Percentiles rank a stretch among this genome's conserved stretches.
These are phyloP conservation scores for Siniperca undulata DNA, from an alignment of 2,797 vertebrate genomes.

Conservation along the genomic window DNA sequence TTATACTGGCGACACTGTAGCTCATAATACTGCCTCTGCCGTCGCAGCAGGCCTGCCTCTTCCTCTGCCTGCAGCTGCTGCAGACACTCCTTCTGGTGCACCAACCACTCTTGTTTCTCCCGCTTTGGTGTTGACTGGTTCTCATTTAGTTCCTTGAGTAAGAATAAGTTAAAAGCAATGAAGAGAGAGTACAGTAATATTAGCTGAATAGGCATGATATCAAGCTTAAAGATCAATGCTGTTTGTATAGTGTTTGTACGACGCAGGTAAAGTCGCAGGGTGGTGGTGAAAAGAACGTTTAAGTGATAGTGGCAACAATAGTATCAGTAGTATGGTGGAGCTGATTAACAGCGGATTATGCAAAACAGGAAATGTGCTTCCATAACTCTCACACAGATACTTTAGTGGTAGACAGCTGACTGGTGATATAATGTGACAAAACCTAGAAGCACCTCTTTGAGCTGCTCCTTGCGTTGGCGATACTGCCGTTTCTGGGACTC, in stretches of 20 bases:
- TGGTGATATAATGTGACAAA: not conserved
- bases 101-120: slow-evolving; percentile 95
- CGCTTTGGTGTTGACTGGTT: slow-evolving; percentile 95
- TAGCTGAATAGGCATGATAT: not conserved
- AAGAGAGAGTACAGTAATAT: not conserved
- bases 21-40: slow-evolving; percentile 94
- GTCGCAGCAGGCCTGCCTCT: slow-evolving; percentile 90
- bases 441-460: slow-evolving; percentile 89
- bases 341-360: not conserved
- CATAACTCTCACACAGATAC: not conserved
- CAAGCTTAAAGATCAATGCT: not conserved
- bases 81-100: slow-evolving; percentile 94
- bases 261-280: not conserved
- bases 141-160: slow-evolving; percentile 91
- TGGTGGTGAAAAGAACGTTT: not conserved
- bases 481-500: slow-evolving; percentile 94
- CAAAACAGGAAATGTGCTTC: not conserved
- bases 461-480: slow-evolving; percentile 93
- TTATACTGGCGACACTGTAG: slow-evolving; percentile 94
- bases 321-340: too few relatives aligned
- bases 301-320: not conserved
- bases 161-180: not conserved
- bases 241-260: not conserved
- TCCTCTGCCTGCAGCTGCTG: slow-evolving; percentile 94
- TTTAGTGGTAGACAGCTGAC: not conserved